Conservation (phyloP, 2,888 invertebrate species). For the Seira sanloemensis region DNA sequence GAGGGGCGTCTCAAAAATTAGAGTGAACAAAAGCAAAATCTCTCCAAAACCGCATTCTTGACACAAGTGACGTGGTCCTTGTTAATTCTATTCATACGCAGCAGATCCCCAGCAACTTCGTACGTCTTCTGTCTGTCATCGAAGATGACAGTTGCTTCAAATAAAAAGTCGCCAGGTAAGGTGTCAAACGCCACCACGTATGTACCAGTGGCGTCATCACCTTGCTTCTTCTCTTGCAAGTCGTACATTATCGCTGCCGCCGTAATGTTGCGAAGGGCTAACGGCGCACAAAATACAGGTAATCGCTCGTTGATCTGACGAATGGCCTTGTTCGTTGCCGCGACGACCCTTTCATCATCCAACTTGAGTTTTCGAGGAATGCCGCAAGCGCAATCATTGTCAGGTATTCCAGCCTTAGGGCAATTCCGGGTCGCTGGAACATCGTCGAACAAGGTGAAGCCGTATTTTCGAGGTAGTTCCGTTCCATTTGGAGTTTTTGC, state of each 20-base stretch:
- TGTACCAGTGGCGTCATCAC: conserved; percentile 16
- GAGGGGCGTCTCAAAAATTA: too few species aligned
- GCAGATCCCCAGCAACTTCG: not conserved
- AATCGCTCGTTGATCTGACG: conserved; percentile 54
- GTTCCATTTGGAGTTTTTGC: conserved; percentile 24
- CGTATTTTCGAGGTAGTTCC: conserved; percentile 27
- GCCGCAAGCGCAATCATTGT: conserved; percentile 66
- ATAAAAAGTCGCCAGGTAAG: conserved; percentile 66
- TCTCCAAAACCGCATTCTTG: too few species aligned
- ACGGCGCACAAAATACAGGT: conserved; percentile 55
- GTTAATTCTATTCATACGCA: not conserved
- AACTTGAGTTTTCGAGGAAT: conserved; percentile 48
- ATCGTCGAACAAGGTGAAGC: conserved; percentile 61
- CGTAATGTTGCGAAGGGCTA: conserved; percentile 42
- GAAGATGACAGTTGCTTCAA: conserved; percentile 27
- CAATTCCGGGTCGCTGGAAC: conserved; percentile 60
- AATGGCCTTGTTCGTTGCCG: conserved; percentile 48
- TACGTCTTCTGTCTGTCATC: not conserved
- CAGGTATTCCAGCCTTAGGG: conserved; percentile 64
- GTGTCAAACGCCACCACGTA: conserved; percentile 66
- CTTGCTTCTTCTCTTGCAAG: not conserved
- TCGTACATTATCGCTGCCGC: conserved; percentile 61
- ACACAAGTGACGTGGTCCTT: too few species aligned
- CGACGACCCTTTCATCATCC: conserved; percentile 35
- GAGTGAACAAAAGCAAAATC: too few species aligned